These are phyloP conservation scores for fruit fly (Drosophila melanogaster) DNA, from an alignment of 1,140 invertebrate species.

Conservation along the genomic window DNA sequence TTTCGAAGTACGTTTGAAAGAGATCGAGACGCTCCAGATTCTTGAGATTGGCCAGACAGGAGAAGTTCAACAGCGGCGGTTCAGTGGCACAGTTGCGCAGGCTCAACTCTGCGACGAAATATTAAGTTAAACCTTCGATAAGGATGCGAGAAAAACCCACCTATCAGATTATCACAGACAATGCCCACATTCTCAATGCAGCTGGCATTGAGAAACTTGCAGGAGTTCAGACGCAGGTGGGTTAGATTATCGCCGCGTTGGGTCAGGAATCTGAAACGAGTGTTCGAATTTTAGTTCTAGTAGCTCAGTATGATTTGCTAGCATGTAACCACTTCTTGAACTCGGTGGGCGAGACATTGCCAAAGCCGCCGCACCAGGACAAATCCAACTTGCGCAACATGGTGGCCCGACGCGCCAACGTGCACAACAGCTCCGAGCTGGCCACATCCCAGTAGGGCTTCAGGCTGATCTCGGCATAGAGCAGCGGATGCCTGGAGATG, in stretches of 20 bases:
- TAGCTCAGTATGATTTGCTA: background rate
- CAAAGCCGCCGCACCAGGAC: constrained; percentile 94
- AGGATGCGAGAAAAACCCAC: constrained; percentile 53
- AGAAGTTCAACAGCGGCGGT: constrained; percentile 87
- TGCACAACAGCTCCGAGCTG: constrained; percentile 83
- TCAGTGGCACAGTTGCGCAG: constrained; percentile 86
- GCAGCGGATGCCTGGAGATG: constrained; percentile 90
- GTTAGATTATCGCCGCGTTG: constrained; percentile 88
- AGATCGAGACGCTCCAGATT: constrained; percentile 91
- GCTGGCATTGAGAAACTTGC: constrained; percentile 89
- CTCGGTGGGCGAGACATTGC: constrained; percentile 80
- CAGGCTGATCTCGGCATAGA: constrained; percentile 92
- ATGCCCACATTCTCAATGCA: constrained; percentile 87
- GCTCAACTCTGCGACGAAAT: constrained; percentile 86
- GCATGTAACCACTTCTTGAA: constrained; percentile 70
- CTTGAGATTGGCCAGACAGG: constrained; percentile 86
- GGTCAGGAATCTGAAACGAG: constrained; percentile 87
- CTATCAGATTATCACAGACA: constrained; percentile 89
- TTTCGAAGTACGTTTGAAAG: constrained; percentile 89
- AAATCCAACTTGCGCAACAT: constrained; percentile 92
- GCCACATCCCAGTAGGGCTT: constrained; percentile 90
- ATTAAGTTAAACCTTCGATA: background rate
- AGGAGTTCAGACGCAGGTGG: constrained; percentile 90
- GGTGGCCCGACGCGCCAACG: constrained; percentile 86
- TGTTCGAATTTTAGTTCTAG: background rate